phyloP scores from a whole-genome alignment of 2,797 vertebrate species.

The Urosaurus nigricauda region DNA sequence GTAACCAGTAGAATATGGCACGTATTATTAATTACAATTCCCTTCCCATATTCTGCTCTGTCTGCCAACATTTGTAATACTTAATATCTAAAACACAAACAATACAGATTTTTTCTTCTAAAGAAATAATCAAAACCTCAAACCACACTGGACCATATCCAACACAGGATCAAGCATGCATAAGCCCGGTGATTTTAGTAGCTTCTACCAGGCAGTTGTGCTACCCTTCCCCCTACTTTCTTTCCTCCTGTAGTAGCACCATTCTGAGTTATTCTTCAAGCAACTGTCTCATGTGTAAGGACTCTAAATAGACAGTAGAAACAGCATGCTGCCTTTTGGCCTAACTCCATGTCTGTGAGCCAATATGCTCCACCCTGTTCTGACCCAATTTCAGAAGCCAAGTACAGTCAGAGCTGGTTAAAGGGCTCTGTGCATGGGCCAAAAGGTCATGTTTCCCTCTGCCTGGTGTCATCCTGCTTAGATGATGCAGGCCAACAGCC shows the following conservation, averaged over 20 bases:
- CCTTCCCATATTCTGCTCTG: constrained; percentile 53
- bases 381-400: too few species aligned
- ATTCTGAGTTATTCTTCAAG: background rate
- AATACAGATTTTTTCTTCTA: background rate
- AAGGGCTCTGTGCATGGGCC: too few species aligned
- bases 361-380: too few species aligned
- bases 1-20: constrained; percentile 70
- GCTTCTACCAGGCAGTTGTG: background rate
- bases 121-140: background rate
- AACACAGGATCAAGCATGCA: background rate
- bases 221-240: too few species aligned
- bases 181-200: background rate
- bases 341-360: background rate
- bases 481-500: too few species aligned
- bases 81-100: constrained; percentile 5
- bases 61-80: constrained; percentile 20
- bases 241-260: background rate
- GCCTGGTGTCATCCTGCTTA: too few species aligned
- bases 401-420: too few species aligned
- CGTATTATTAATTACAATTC: constrained; percentile 75
- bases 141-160: background rate
- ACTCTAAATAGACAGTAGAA: background rate
- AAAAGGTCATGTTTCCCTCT: too few species aligned
- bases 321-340: background rate
- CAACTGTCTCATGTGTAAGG: background rate